Conservation (phyloP, 2,797 vertebrate genomes). For the Periparus ater region DNA sequence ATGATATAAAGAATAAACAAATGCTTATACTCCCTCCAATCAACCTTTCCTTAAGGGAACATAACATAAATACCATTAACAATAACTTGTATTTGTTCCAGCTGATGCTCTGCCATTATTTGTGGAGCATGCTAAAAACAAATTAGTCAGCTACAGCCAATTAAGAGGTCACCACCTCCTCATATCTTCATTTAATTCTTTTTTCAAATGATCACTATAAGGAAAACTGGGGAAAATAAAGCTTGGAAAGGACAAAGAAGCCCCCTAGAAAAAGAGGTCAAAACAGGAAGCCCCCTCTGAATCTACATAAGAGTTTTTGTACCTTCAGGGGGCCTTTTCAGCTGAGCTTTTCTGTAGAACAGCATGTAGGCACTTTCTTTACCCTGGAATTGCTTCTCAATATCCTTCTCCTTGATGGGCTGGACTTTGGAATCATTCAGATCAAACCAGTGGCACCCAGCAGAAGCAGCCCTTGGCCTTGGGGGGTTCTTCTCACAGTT, state of each 20-base stretch:
- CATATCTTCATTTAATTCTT: not conserved
- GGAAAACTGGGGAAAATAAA: not conserved
- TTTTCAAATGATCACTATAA: not conserved
- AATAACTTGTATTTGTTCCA: not conserved
- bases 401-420: constrained; percentile 87
- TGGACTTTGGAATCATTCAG: constrained; percentile 91
- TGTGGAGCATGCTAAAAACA: not conserved
- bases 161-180: not conserved
- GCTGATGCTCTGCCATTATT: not conserved
- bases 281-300: not conserved
- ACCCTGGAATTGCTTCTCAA: constrained; percentile 95
- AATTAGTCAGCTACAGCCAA: not conserved
- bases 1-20: not conserved
- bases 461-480: not conserved
- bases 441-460: constrained; percentile 90
- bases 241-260: not conserved
- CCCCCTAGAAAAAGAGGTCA: not conserved
- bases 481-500: not conserved
- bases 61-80: rapidly evolving
- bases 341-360: constrained; percentile 90
- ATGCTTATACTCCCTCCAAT: not conserved
- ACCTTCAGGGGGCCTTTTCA: constrained; percentile 88
- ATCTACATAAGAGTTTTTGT: not conserved
- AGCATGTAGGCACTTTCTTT: constrained; percentile 99
- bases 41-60: not conserved